These are phyloP conservation scores for Sminthopsis crassicaudata DNA, from an alignment of 2,113 vertebrate genomes.

Conservation along the genomic window DNA sequence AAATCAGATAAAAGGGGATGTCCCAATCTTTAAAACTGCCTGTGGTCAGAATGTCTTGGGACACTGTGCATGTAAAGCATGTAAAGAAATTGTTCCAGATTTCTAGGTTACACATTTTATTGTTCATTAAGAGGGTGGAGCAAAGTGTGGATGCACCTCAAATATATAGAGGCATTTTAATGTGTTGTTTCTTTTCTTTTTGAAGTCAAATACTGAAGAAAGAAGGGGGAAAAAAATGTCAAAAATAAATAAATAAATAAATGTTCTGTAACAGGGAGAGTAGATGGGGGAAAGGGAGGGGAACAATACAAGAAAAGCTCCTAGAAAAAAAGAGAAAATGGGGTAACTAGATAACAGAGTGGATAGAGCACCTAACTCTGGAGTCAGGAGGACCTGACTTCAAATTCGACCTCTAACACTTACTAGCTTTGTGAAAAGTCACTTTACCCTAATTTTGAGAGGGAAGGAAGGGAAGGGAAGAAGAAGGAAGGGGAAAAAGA, in stretches of 20 bases:
- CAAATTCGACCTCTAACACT: no score
- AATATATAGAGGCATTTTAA: neutral
- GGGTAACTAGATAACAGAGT: no score
- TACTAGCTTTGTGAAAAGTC: no score
- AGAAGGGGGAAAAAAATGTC: neutral
- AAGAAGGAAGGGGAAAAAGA: no score
- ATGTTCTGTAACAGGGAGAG: neutral
- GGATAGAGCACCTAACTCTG: no score
- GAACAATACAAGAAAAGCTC: neutral
- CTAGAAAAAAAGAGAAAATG: neutral
- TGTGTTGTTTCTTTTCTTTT: neutral
- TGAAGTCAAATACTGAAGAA: neutral
- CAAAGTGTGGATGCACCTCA: neutral
- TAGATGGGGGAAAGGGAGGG: neutral
- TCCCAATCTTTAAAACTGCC: neutral
- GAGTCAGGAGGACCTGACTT: no score
- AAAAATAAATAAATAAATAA: neutral
- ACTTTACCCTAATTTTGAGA: no score
- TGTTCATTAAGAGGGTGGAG: neutral
- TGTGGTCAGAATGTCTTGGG: neutral
- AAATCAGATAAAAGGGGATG: neutral
- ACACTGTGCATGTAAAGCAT: neutral
- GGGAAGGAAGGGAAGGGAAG: no score
- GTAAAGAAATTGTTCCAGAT: neutral
- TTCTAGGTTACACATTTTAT: neutral